Base-by-base conservation (phyloP, 2,797 vertebrate genomes). In the Microtus californicus region DNA sequence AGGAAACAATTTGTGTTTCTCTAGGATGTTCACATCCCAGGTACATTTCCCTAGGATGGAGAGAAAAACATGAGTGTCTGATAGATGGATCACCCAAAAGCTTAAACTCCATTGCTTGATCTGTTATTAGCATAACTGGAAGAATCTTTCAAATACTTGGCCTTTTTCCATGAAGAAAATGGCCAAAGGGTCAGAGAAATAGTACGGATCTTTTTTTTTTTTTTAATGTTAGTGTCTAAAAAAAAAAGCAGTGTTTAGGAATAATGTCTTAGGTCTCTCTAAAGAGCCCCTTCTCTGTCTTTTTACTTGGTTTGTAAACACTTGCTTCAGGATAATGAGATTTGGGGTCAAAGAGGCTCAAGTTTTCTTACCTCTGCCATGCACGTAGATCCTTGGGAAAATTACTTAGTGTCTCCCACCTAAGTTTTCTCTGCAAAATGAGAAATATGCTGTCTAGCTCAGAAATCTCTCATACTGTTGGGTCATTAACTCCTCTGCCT, bases 51-150 rank as follows among this genome's bases (percentile, higher is more conserved):
- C 34, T 69, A 9, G 34, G 4, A 63, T 17, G 45, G 13, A 95
- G 76, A 93, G 59, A 94, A 95, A 88, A 90, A 90, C 14, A 69
- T 34, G 31, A 73, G 27, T 76, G 63, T 79, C 31, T 87, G 82
- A 74, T 25, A 87, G 83, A 89, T 27, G 91, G 85, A 90, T 59
- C 69, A 81, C 67, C 14, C 82, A 89, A 59, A 88, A n/a, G 27
- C 87, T 92, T 96, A 67, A 95, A 93, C 91, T 74, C n/a, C 88
- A 51, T 56, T 82, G 29, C 21, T 93, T 96, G 82, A 88, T 94
- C 93, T 86, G 96, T 89, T 95, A 95, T 93, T 51, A 79, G 25
- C 54, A 51, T 80, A 40, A 48, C 83, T 74, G 37, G 93, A 91
- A 45, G 76, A 96, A 10, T 76, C 83, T 81, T 89, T 91, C 54